Conservation (phyloP, 2,888 invertebrate genomes). For the Osedax frankpressi region DNA sequence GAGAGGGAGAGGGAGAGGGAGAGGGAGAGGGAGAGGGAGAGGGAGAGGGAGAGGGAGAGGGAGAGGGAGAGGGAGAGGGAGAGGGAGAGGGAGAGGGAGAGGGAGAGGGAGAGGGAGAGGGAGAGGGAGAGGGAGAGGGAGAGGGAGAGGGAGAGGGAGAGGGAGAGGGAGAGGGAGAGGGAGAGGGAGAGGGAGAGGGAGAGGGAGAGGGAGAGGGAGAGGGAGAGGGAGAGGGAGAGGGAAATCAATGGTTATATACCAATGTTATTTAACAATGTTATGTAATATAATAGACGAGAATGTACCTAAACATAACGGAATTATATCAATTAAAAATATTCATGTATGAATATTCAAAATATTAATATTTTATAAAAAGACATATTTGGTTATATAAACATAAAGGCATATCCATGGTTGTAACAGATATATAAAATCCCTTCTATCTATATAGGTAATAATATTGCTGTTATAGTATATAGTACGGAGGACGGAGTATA, state of each 20-base stretch:
- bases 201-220: constrained; percentile 4
- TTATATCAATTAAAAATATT: no score
- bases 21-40: constrained; percentile 4
- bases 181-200: constrained; percentile 4
- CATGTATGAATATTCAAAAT: no score
- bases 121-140: constrained; percentile 4
- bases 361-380: no score
- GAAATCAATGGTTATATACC: background rate
- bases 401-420: no score
- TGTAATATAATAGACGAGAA: no score
- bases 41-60: constrained; percentile 4
- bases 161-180: constrained; percentile 4
- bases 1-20: constrained; percentile 4
- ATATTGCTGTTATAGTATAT: no score
- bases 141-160: constrained; percentile 4
- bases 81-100: constrained; percentile 4
- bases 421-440: no score
- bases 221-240: constrained; percentile 1
- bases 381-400: no score
- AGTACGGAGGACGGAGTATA: no score
- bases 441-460: no score
- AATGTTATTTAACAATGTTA: no score
- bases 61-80: constrained; percentile 4
- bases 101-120: constrained; percentile 4
- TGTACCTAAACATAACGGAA: no score